Evolutionary conservation across 2,888 invertebrate genomes (phyloP), one percentile per base, ranked within the genome.

Genomic region (Lithophane socia): DNA sequence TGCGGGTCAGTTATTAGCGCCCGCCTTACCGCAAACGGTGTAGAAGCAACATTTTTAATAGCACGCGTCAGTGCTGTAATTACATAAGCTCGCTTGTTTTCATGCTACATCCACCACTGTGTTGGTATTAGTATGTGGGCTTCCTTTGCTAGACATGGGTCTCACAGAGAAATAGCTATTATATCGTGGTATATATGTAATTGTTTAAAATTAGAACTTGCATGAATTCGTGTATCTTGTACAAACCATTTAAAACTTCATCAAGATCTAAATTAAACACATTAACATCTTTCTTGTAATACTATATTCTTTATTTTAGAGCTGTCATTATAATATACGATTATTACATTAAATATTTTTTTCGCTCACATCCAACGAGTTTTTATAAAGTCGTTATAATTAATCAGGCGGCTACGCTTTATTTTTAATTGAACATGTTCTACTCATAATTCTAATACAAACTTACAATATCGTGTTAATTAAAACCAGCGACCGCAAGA

Each of bases 311-410:
- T 58, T 66, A 58, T 70, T 79, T 79, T 68, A 73, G 61, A 80
- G 72, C 82, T 86, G 87, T 86, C 86, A 80, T 67, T 77, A 80
- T 86, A 79, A 86, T 81, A 80, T 83, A 89, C 77, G 86, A 83
- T 88, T 84, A 88, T 89, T 82, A 78, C 83, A 47, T 78, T 49
- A 65, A 29, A 65, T 80, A 78, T 86, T 76, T 77, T 72, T 77
- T 77, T 73, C 58, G 8, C 58, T 63, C 29, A 29, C 47, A 65
- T 77, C 68, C 60, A 84, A 80, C 76, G 58, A 73, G 69, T 82
- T 85, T 87, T 86, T 80, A 82, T 72, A 49, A 84, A 79, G 86
- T 83, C 75, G 81, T 80, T 71, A 85, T 82, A 84, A 90, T 87
- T 89, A 85, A 88, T 87, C 80, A 85, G 75, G 71, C 72, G 69